These are phyloP conservation scores for Xiphorhynchus erythropygius DNA, from an alignment of 2,797 vertebrate species.

Conservation along the genomic window DNA sequence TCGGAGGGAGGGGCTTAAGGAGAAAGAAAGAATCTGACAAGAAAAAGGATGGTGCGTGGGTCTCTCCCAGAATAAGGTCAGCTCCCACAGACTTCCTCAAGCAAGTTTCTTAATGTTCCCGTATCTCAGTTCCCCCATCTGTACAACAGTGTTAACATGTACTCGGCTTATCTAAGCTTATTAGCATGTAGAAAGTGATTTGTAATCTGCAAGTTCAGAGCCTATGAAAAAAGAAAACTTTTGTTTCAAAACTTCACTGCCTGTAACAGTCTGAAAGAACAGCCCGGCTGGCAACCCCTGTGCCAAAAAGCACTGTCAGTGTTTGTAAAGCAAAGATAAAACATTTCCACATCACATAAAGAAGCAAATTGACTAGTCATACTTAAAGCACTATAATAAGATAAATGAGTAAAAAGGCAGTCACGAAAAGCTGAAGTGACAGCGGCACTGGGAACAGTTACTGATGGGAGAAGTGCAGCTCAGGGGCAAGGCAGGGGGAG, in stretches of 20 bases:
- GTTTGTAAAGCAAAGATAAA: conserved; percentile 49
- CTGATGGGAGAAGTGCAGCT: conserved; percentile 7
- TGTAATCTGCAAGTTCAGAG: conserved; percentile 30
- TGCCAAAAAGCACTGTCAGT: conserved; percentile 15
- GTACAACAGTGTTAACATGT: conserved; percentile 48
- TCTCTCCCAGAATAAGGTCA: conserved; percentile 57
- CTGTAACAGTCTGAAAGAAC: neutral
- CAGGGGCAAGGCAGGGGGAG: neutral
- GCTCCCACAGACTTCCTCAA: conserved; percentile 62
- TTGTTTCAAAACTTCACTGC: neutral
- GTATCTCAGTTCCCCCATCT: conserved; percentile 41
- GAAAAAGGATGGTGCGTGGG: conserved; percentile 62
- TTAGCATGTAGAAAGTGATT: conserved; percentile 31
- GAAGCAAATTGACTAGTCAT: conserved; percentile 66
- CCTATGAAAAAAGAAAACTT: conserved; percentile 16
- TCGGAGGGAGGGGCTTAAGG: conserved; percentile 6
- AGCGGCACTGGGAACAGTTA: conserved; percentile 14
- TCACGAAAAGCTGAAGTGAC: conserved; percentile 16
- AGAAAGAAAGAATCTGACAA: conserved; percentile 49
- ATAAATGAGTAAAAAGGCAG: conserved; percentile 37
- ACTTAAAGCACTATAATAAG: conserved; percentile 45
- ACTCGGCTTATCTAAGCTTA: conserved; percentile 50
- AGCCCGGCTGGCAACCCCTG: neutral
- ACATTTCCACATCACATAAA: conserved; percentile 35
- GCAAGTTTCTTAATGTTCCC: conserved; percentile 47